Conservation (phyloP, 1,140 invertebrate species). For the Zaprionus camerounensis region DNA sequence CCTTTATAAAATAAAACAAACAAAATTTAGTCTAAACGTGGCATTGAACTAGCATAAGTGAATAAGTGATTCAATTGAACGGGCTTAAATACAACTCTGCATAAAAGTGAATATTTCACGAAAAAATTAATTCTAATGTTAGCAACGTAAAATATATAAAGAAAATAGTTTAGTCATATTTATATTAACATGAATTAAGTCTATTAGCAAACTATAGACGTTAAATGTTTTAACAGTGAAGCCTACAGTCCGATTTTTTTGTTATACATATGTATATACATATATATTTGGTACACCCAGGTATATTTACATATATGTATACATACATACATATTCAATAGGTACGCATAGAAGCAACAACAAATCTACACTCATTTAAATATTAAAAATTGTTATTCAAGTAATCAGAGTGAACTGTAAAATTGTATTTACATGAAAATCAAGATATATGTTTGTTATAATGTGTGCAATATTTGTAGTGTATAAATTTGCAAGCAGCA, state of each 20-base stretch:
- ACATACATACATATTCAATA: conserved; percentile 5
- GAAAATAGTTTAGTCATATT: background rate
- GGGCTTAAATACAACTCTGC: conserved; percentile 7
- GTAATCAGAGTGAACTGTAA: background rate
- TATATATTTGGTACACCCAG: background rate
- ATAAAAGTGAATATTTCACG: conserved; percentile 20
- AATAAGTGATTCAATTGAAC: background rate
- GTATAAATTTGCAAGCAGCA: background rate
- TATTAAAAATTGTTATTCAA: background rate
- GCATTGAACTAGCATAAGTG: background rate
- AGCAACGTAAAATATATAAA: conserved; percentile 4
- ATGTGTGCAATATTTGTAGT: background rate
- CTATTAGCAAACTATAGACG: background rate
- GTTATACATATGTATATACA: background rate
- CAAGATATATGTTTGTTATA: background rate
- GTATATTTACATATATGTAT: background rate
- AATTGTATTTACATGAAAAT: background rate
- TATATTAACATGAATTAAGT: conserved; percentile 3
- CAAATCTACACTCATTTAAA: conserved; percentile 10
- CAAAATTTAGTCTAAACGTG: background rate
- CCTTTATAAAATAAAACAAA: background rate
- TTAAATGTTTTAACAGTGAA: background rate
- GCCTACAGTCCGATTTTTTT: background rate
- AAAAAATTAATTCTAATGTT: conserved; percentile 14
- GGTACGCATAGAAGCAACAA: background rate